Evolutionary conservation across 2,797 vertebrate genomes (phyloP).

Genomic region (Harpagifer antarcticus): DNA sequence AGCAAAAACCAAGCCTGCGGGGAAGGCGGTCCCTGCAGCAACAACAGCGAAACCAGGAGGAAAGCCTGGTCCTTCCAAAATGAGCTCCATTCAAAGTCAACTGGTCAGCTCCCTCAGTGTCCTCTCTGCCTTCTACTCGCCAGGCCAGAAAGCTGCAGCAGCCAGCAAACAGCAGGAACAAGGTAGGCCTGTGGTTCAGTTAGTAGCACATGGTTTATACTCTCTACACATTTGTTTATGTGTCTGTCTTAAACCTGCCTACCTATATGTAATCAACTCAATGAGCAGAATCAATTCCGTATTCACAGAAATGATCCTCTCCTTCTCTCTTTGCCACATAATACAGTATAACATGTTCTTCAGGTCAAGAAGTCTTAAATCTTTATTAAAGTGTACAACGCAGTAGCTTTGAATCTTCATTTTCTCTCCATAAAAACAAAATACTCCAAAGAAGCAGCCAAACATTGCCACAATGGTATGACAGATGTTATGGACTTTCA

Average conservation of each 20-base stretch:
- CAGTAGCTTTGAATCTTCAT: constrained; percentile 11
- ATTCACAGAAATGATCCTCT: constrained; percentile 24
- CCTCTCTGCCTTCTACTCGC: constrained; percentile 94
- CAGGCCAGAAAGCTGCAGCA: constrained; percentile 83
- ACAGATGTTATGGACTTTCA: constrained; percentile 32
- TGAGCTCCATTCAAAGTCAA: constrained; percentile 97
- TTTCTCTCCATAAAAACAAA: constrained; percentile 14
- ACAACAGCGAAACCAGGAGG: constrained; percentile 76
- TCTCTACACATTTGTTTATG: constrained; percentile 12
- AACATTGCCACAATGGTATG: constrained; percentile 9
- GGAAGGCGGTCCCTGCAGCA: constrained; percentile 68
- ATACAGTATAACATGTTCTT: constrained; percentile 13
- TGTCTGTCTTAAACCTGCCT: constrained; percentile 22
- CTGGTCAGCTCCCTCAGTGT: constrained; percentile 96
- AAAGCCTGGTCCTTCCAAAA: constrained; percentile 89
- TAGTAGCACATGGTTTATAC: constrained; percentile 7
- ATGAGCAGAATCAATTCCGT: constrained; percentile 5
- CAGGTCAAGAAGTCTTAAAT: constrained; percentile 20
- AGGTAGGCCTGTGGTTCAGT: constrained; percentile 75
- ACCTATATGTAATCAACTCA: constrained; percentile 7
- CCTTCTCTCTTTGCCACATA: constrained; percentile 15
- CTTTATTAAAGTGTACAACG: constrained; percentile 29
- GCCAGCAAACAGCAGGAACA: constrained; percentile 84
- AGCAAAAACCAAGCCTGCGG: constrained; percentile 68
- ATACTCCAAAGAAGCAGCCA: constrained; percentile 10